phyloP scores from a whole-genome alignment of 2,888 invertebrate genomes.

The Drosophila kanekoi region DNA sequence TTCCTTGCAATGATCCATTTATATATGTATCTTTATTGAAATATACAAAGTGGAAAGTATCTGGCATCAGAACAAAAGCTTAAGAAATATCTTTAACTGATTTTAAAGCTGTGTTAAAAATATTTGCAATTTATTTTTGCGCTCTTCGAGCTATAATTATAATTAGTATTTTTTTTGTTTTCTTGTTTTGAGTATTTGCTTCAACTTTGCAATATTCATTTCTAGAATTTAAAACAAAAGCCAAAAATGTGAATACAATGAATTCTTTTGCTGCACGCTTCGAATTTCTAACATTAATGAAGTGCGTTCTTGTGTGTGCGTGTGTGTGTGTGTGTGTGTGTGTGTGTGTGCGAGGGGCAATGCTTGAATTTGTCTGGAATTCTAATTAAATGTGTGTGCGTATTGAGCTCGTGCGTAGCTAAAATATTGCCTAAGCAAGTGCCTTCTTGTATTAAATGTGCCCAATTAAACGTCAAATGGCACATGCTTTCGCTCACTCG shows the following conservation, averaged over 20 bases:
- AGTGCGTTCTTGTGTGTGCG: slow-evolving; percentile 15
- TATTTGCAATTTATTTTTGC: too few species aligned
- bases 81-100: too few species aligned
- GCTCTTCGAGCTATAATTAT: too few species aligned
- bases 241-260: slow-evolving; percentile 3
- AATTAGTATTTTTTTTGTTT: too few species aligned
- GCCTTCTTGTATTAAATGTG: slow-evolving; percentile 74
- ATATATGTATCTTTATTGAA: too few species aligned
- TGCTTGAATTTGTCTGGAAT: slow-evolving; percentile 47
- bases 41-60: too few species aligned
- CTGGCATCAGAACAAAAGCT: too few species aligned
- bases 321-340: neutral
- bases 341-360: slow-evolving; percentile 23
- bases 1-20: too few species aligned
- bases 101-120: too few species aligned
- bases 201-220: neutral
- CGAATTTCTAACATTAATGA: slow-evolving; percentile 62
- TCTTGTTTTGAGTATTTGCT: neutral
- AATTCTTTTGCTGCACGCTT: slow-evolving; percentile 19
- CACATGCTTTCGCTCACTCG: slow-evolving; percentile 32
- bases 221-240: neutral
- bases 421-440: slow-evolving; percentile 64
- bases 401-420: slow-evolving; percentile 37
- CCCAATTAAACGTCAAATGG: slow-evolving; percentile 74
- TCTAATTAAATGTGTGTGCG: slow-evolving; percentile 58